Evolutionary conservation across 2,888 invertebrate genomes (phyloP).

Genomic region (Rhagonycha lutea): DNA sequence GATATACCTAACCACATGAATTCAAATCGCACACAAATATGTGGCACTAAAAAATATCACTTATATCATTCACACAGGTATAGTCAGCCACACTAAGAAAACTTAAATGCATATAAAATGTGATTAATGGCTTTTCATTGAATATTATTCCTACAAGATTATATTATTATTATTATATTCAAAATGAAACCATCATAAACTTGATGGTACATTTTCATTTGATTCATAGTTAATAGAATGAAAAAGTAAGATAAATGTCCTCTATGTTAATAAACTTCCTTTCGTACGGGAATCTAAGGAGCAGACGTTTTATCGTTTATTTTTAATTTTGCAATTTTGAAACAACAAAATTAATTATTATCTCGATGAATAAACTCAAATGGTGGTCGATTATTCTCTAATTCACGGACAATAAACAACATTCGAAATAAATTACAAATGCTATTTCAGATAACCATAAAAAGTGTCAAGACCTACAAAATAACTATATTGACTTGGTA

Average conservation of each 20-base stretch:
- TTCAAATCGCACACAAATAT: conserved; percentile 47
- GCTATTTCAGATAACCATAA: background rate
- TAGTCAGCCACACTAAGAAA: conserved; percentile 40
- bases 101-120: conserved; percentile 33
- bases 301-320: no score
- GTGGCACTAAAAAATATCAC: conserved; percentile 34
- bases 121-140: conserved; percentile 47
- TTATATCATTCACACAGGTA: conserved; percentile 33
- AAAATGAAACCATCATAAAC: background rate
- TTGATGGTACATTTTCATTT: background rate
- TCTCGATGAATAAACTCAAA: background rate
- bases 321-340: no score
- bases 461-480: background rate
- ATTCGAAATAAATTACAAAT: background rate
- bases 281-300: background rate
- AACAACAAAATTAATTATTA: no score
- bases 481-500: background rate
- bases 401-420: background rate
- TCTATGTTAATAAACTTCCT: background rate
- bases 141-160: conserved; percentile 8
- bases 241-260: background rate
- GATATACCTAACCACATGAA: conserved; percentile 52
- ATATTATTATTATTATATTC: background rate
- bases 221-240: background rate
- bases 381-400: background rate